phyloP scores from a whole-genome alignment of 1,140 invertebrate genomes.

The Hylaeus volcanicus region DNA sequence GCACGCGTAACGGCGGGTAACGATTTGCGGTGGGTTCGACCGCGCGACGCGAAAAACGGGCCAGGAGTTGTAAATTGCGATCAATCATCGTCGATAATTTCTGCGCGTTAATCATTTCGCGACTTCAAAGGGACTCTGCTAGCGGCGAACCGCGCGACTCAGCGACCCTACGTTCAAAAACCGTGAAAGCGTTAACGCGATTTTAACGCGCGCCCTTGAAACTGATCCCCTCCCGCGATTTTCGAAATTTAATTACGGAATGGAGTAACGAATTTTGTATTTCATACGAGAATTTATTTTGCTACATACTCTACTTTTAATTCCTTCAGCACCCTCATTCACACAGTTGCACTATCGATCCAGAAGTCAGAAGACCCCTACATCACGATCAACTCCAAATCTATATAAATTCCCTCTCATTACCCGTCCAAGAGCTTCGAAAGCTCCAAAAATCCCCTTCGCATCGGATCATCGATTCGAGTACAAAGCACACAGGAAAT shows the following conservation, averaged over 20 bases:
- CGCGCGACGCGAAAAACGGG: slow-evolving; percentile 16
- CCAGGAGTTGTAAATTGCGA: slow-evolving; percentile 39
- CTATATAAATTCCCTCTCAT: no score
- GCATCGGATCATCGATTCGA: no score
- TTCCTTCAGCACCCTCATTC: no score
- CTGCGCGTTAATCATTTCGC: slow-evolving; percentile 34
- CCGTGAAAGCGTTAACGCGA: slow-evolving; percentile 12
- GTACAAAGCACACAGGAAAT: background rate
- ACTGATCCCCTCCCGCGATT: background rate
- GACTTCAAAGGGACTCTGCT: slow-evolving; percentile 5
- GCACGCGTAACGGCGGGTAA: slow-evolving; percentile 39
- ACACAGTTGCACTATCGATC: no score
- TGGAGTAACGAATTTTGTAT: no score
- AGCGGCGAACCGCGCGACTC: background rate
- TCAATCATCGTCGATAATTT: slow-evolving; percentile 44
- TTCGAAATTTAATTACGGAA: slow-evolving; percentile 11
- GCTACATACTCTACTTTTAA: no score
- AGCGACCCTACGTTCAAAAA: background rate
- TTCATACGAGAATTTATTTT: no score
- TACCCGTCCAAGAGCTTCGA: no score
- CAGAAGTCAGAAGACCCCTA: no score
- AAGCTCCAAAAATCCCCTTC: no score
- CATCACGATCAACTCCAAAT: no score
- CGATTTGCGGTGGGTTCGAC: slow-evolving; percentile 44
- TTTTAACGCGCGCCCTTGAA: background rate